Evolutionary conservation across 1,140 invertebrate genomes (phyloP).

Genomic region (Helicoverpa armigera): DNA sequence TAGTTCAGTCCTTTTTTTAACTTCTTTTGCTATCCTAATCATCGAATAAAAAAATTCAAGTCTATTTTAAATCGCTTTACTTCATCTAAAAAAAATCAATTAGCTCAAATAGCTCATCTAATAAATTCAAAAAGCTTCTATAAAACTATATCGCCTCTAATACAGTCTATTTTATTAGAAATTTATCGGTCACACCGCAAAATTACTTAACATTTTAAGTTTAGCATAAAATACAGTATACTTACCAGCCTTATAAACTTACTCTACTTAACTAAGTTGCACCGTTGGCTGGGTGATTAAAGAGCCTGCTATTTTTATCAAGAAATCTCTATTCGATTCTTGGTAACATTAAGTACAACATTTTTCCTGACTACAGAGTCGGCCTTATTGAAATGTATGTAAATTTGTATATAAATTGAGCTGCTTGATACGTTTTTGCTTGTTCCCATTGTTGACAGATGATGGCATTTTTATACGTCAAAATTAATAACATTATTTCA

Average conservation of each 20-base stretch:
- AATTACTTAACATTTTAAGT: neutral
- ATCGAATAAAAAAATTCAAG: too few species aligned
- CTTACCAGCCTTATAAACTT: slow-evolving; percentile 9
- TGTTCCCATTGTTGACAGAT: slow-evolving; percentile 62
- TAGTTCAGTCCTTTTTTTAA: too few species aligned
- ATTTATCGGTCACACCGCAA: neutral
- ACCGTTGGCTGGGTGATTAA: slow-evolving; percentile 40
- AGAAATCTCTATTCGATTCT: slow-evolving; percentile 66
- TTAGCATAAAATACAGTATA: slow-evolving; percentile 5
- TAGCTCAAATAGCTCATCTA: too few species aligned
- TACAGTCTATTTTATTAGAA: too few species aligned
- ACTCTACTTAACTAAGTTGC: slow-evolving; percentile 10
- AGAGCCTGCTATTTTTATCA: slow-evolving; percentile 53
- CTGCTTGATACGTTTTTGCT: slow-evolving; percentile 55
- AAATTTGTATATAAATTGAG: slow-evolving; percentile 71
- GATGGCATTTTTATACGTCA: neutral
- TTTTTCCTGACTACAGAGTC: slow-evolving; percentile 69
- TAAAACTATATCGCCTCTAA: too few species aligned
- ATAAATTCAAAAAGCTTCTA: too few species aligned
- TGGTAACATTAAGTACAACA: slow-evolving; percentile 63
- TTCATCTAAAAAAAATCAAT: too few species aligned
- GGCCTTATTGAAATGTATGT: slow-evolving; percentile 81
- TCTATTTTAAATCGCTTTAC: too few species aligned
- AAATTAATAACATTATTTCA: too few species aligned
- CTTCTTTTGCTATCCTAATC: too few species aligned